A percentile compares a stretch with the other conserved stretches of the same genome.
Evolutionary conservation across 2,113 vertebrate genomes (phyloP).

Genomic region (Solenodon paradoxus): DNA sequence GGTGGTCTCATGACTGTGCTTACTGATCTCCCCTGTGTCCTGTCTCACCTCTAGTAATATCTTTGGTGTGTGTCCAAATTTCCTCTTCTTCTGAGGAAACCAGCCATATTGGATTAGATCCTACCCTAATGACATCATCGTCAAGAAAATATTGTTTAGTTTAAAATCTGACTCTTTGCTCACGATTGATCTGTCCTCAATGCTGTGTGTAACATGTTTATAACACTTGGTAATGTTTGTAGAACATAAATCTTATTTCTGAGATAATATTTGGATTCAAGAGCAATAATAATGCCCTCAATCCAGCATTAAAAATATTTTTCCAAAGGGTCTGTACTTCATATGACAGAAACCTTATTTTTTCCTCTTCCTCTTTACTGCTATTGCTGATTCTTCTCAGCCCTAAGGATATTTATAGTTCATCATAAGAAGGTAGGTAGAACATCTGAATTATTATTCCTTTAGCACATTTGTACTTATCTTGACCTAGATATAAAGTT

Average conservation of each 20-base stretch:
- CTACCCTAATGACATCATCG: background rate
- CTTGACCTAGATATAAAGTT: background rate
- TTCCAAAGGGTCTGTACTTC: slow-evolving; percentile 2
- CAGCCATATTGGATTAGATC: background rate
- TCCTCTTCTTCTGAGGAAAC: no score
- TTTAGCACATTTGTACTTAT: background rate
- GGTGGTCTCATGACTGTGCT: background rate
- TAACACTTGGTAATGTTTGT: background rate
- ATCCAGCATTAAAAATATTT: slow-evolving; percentile 38
- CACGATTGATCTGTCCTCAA: background rate
- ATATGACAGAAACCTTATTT: background rate
- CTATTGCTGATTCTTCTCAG: slow-evolving; percentile 19
- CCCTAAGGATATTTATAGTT: slow-evolving; percentile 4
- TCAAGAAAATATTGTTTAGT: background rate
- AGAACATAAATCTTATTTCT: slow-evolving; percentile 37
- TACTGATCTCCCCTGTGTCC: background rate
- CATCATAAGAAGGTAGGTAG: background rate
- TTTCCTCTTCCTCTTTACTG: background rate
- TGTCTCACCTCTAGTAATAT: background rate
- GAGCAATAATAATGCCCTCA: background rate
- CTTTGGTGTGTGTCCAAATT: background rate
- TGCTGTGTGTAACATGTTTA: background rate
- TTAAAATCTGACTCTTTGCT: background rate
- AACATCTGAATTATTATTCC: background rate
- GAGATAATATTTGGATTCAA: slow-evolving; percentile 27